Base-by-base conservation (phyloP, 2,888 invertebrate genomes). In the Oscheius sp. region DNA sequence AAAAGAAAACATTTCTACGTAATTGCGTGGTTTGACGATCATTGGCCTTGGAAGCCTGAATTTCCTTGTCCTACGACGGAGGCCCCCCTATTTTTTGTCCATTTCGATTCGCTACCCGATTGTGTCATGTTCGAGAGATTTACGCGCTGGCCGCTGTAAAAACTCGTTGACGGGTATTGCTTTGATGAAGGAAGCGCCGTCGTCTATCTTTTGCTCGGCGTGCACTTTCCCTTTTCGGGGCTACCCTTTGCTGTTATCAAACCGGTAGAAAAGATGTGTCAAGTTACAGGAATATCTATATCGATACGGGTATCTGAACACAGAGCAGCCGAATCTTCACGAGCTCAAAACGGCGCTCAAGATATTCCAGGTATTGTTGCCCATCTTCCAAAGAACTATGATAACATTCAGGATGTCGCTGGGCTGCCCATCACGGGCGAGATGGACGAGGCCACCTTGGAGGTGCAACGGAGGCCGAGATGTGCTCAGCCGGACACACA, bases 401-500 rank as follows among this genome's bases (percentile, higher is more conserved):
- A 35, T 35, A 35, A 3, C 35, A 35, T 35, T 35, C 79, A 86
- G 77, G 81, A 85, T 45, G 77, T 87, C 23, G 78, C 82, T n/a
- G 86, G 85, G 18, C 74, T 88, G 29, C 78, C 79, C 29, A 74
- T 53, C 66, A 87, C 84, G 23, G 88, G 87, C 18, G 73, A 73
- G 43, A 73, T 86, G 53, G 86, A 87, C 78, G 75, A 58, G 23
- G 77, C 61, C 2, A 88, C 87, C 7, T 27, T 85, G 16, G 72
- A 75, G 16, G 79, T 80, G 23, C 84, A 87, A 64, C 68, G 73
- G 25, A 73, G 72, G 29, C 81, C 85, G 13, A 75, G 88, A 23
- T 88, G 88, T 71, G 83, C 81, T n/a, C 86, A 86, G 18, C 35
- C 68, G 16, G 87, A 87, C 71, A 74, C 82, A 7, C 64, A 52